Evolutionary conservation across 2,797 vertebrate species (phyloP).

Genomic region (Ctenosaura bakeri): DNA sequence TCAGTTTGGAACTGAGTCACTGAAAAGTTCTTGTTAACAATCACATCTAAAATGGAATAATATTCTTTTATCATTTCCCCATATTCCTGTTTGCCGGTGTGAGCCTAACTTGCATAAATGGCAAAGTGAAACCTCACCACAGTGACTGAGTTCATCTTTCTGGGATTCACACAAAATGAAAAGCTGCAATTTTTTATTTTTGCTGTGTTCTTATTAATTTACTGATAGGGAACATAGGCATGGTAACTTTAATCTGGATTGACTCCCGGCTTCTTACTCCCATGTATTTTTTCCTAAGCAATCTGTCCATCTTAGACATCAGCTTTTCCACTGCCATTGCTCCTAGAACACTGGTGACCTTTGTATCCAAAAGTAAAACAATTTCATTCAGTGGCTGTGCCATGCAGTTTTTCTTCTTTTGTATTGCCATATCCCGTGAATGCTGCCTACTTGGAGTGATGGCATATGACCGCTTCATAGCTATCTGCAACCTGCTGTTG

Average conservation of each 20-base stretch:
- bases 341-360: not conserved
- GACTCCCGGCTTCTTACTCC: conserved; percentile 14
- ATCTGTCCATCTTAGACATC: conserved; percentile 15
- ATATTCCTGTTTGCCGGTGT: not conserved
- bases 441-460: conserved; percentile 9
- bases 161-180: conserved; percentile 19
- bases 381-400: conserved; percentile 1
- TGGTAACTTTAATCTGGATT: not conserved
- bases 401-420: not conserved
- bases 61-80: not conserved
- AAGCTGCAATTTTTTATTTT: not conserved
- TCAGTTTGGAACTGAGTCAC: not conserved
- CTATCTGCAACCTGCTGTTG: conserved; percentile 2
- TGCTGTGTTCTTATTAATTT: not conserved
- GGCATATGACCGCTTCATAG: not conserved
- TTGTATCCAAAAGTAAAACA: not conserved
- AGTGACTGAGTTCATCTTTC: conserved; percentile 6
- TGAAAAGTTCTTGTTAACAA: not conserved
- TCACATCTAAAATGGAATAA: not conserved
- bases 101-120: not conserved
- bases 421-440: not conserved
- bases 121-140: not conserved
- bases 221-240: not conserved
- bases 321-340: conserved; percentile 4
- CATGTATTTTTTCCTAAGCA: conserved; percentile 24